Conservation (phyloP, 2,113 vertebrate genomes). For the Seriola dumerili region DNA sequence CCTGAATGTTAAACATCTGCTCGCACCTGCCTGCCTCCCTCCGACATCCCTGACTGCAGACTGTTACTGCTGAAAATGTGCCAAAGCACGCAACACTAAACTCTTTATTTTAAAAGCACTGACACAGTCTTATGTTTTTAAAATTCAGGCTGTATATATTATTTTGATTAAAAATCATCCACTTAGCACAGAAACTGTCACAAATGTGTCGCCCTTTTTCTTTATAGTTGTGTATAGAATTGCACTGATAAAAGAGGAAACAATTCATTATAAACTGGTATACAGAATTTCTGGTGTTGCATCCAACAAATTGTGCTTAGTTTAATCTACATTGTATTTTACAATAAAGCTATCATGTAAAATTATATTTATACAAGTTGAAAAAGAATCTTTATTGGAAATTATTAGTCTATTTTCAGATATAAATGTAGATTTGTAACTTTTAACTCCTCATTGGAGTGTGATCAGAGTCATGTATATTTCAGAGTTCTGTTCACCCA, state of each 20-base stretch:
- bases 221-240: conserved; percentile 21
- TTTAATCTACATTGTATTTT: conserved; percentile 35
- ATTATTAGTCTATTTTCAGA: conserved; percentile 28
- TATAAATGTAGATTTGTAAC: conserved; percentile 30
- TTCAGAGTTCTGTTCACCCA: conserved; percentile 54
- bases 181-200: conserved; percentile 34
- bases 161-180: conserved; percentile 30
- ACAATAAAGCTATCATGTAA: not conserved
- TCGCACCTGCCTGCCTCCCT: conserved; percentile 21
- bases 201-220: not conserved
- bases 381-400: conserved; percentile 38
- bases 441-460: not conserved
- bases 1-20: conserved; percentile 9
- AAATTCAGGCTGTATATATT: conserved; percentile 34
- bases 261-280: conserved; percentile 6
- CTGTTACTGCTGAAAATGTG: conserved; percentile 29
- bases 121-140: conserved; percentile 16
- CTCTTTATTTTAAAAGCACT: not conserved
- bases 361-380: conserved; percentile 53
- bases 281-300: conserved; percentile 20
- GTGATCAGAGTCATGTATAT: conserved; percentile 19
- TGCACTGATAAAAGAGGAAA: conserved; percentile 8
- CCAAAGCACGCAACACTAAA: conserved; percentile 44
- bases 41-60: not conserved
- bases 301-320: conserved; percentile 9